These are phyloP conservation scores for Bombyx mandarina DNA, from an alignment of 1,140 invertebrate genomes.

Conservation along the genomic window DNA sequence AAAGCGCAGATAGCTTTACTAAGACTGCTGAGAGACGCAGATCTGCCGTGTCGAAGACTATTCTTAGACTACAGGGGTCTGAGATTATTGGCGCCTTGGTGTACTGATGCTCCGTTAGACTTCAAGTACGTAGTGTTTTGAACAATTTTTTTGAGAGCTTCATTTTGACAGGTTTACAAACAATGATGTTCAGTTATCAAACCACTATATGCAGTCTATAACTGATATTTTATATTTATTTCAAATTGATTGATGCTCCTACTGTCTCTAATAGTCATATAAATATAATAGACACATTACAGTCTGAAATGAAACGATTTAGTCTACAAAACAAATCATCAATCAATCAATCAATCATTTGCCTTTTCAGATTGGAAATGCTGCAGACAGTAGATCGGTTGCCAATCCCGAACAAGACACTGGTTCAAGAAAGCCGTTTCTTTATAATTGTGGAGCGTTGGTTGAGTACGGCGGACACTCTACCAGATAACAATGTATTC, in stretches of 20 bases:
- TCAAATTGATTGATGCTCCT: too few relatives aligned
- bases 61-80: slow-evolving; percentile 97
- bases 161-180: too few relatives aligned
- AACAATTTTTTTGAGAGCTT: too few relatives aligned
- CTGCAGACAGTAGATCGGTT: slow-evolving; percentile 85
- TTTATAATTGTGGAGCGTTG: slow-evolving; percentile 86
- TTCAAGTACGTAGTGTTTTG: slow-evolving; percentile 63
- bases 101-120: slow-evolving; percentile 78
- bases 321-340: too few relatives aligned
- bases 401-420: slow-evolving; percentile 93
- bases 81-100: slow-evolving; percentile 91
- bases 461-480: slow-evolving; percentile 53
- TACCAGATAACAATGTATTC: slow-evolving; percentile 31
- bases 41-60: slow-evolving; percentile 85
- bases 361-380: slow-evolving; percentile 75
- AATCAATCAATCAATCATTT: too few relatives aligned
- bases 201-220: too few relatives aligned
- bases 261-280: too few relatives aligned
- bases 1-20: slow-evolving; percentile 81
- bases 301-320: too few relatives aligned
- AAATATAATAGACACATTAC: too few relatives aligned
- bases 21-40: slow-evolving; percentile 79
- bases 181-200: too few relatives aligned
- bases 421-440: slow-evolving; percentile 93
- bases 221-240: too few relatives aligned